phyloP scores from a whole-genome alignment of 2,797 vertebrate genomes.

The Lagorchestes hirsutus region DNA sequence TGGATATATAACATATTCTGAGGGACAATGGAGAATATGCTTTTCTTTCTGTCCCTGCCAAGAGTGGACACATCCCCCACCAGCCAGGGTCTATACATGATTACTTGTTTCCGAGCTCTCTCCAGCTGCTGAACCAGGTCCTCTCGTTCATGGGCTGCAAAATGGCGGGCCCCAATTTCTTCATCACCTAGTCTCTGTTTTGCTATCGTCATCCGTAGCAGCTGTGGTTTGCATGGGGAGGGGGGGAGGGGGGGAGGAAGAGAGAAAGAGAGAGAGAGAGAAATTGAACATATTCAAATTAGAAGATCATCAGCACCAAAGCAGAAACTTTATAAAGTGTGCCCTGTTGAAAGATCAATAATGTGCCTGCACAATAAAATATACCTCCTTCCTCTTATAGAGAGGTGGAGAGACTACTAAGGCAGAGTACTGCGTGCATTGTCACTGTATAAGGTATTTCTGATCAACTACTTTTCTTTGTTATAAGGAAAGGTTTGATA shows the following conservation, averaged over 20 bases:
- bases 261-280: not conserved
- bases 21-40: not conserved
- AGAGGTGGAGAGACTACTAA: not conserved
- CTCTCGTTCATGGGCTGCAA: slow-evolving; percentile 96
- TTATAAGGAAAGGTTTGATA: not conserved
- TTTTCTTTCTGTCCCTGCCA: not conserved
- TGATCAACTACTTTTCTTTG: not conserved
- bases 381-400: too few relatives aligned
- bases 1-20: not conserved
- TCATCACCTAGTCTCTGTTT: slow-evolving; percentile 97
- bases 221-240: slow-evolving; percentile 83
- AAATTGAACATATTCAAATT: slow-evolving; percentile 21
- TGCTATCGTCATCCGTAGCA: slow-evolving; percentile 98
- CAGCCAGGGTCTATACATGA: not conserved
- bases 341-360: not conserved
- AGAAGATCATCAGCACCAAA: not conserved
- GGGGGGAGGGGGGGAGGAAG: not conserved
- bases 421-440: not conserved
- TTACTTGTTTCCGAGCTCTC: slow-evolving; percentile 93
- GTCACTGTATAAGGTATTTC: not conserved
- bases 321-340: not conserved
- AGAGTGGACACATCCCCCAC: not conserved
- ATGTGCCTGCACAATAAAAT: not conserved
- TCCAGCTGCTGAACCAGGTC: slow-evolving; percentile 96
- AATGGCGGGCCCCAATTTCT: slow-evolving; percentile 94